Conservation (phyloP, 2,113 vertebrate species). For the Stictonetta naevosa region DNA sequence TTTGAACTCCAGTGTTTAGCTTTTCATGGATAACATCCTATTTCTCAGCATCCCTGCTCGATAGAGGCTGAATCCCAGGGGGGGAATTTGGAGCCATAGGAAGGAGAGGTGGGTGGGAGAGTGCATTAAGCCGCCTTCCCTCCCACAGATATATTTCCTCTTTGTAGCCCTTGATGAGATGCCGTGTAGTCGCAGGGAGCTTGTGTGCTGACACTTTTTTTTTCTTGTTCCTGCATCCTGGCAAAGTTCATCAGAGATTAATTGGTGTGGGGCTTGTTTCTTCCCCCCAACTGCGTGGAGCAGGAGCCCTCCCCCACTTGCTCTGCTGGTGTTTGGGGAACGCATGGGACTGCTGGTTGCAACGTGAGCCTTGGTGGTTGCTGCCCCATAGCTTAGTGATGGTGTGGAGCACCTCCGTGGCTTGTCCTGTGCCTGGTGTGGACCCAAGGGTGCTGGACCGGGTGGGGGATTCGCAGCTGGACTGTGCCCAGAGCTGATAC, state of each 20-base stretch:
- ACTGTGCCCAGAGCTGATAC: not conserved
- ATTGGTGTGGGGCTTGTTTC: not conserved
- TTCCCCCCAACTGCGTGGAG: not conserved
- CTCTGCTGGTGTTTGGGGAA: accelerated
- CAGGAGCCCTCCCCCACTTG: not conserved
- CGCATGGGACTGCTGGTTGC: not conserved
- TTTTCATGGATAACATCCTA: not conserved
- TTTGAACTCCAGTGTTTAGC: not conserved
- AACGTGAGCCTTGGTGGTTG: not conserved
- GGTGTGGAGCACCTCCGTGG: not conserved
- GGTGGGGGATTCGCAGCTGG: not conserved
- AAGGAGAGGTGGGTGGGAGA: conserved; percentile 51
- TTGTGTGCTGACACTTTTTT: not conserved
- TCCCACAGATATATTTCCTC: conserved; percentile 24
- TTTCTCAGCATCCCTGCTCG: not conserved
- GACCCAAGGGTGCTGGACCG: accelerated
- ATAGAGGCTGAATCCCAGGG: accelerated
- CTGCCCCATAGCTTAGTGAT: not conserved
- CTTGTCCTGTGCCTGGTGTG: not conserved
- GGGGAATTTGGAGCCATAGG: not conserved
- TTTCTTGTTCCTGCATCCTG: conserved; percentile 1
- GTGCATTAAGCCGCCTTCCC: not conserved
- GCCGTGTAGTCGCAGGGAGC: not conserved
- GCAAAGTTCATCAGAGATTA: not conserved
- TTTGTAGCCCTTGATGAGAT: not conserved